Base-by-base conservation (phyloP, 2,797 vertebrate genomes). In the Hydrolagus colliei region DNA sequence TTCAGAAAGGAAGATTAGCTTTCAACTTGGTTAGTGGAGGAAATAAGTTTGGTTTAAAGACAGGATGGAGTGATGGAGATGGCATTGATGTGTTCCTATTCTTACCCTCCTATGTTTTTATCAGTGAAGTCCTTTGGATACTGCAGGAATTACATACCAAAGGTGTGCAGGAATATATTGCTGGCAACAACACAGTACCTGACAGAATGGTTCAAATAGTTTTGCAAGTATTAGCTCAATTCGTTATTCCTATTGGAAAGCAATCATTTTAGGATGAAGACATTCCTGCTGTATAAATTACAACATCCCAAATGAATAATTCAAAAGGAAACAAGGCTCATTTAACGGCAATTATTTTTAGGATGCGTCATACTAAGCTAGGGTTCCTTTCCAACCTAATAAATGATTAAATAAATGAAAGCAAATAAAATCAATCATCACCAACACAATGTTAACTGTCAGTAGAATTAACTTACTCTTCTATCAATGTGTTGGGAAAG, bases 301-400 rank as follows among this genome's bases (percentile, higher is more conserved):
- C 32, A 71, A 52, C 41, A 20, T 71, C 32, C 16, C 27, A 71
- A 41, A 14, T 52, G 52, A 84, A 71, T 12, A 35, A 18, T 35
- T n/a, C 65, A 68, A 84, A 52, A 71, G 79, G 65, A 84, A 67
- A 84, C 1, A 65, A 27, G n/a, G 32, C 32, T 71, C 62, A 35
- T 35, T 84, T 2, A 82, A 32, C 22, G 67, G 27, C 22, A 35
- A 77, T n/a, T 20, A 32, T 67, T 80, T 62, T 82, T 71, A 10
- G 65, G 41, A 84, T 68, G 63, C 12, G 68, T 82, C n/a, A 71
- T 32, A 7, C 67, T 73, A 9, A 52, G 41, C 41, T 1, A 63
- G n/a, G 63, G n/a, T 80, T 84, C 27, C 27, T 20, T 71, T 84
- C 16, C 32, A n/a, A 84, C 65, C 32, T 84, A 67, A 65, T 84